A percentile compares a stretch with the other conserved stretches of the same genome.
phyloP scores from a whole-genome alignment of 2,113 vertebrate species.

The Labeo rohita region DNA sequence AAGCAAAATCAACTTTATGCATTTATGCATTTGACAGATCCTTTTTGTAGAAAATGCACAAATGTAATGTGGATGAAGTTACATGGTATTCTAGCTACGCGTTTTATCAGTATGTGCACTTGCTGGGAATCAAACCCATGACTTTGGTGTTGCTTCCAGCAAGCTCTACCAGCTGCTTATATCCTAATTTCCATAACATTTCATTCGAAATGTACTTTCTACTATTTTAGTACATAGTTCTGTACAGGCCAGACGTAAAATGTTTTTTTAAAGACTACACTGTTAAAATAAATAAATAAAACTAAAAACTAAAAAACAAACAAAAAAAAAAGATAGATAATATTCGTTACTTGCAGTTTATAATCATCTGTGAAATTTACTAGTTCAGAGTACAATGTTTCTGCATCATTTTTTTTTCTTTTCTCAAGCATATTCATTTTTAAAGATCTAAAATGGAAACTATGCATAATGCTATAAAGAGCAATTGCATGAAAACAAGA shows the following conservation, averaged over 20 bases:
- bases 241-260: background rate
- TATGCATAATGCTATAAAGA: background rate
- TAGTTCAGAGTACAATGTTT: background rate
- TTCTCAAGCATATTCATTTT: background rate
- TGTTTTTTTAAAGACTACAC: background rate
- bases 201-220: background rate
- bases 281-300: background rate
- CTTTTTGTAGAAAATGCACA: background rate
- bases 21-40: background rate
- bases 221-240: background rate
- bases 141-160: background rate
- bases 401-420: background rate
- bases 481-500: background rate
- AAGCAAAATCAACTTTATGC: background rate
- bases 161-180: background rate
- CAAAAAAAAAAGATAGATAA: too few species aligned
- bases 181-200: background rate
- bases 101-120: background rate
- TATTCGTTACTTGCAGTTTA: background rate
- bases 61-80: background rate
- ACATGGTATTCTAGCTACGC: background rate
- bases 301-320: too few species aligned
- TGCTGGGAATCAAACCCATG: background rate
- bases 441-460: background rate
- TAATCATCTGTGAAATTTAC: background rate